phyloP scores from a whole-genome alignment of 2,888 invertebrate species.

The Idaea straminata region DNA sequence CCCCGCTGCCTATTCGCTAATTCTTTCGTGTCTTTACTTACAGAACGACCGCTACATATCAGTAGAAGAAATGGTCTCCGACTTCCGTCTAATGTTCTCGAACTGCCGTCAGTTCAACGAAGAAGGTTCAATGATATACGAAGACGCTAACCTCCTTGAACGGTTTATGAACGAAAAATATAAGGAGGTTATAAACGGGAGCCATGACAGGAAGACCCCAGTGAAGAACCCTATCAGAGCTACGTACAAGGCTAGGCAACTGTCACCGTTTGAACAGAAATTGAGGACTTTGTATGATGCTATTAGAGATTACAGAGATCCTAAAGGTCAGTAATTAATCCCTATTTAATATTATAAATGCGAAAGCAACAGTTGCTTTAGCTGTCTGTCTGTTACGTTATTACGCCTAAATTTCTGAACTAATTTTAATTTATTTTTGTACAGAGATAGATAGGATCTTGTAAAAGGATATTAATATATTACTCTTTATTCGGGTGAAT shows the following conservation, averaged over 20 bases:
- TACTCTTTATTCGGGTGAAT: not conserved
- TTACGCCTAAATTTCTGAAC: no score
- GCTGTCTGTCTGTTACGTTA: no score
- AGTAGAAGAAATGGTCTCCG: slow-evolving; percentile 91
- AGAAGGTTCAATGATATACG: slow-evolving; percentile 95
- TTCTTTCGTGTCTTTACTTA: slow-evolving; percentile 11
- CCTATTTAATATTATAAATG: not conserved
- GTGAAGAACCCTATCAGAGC: slow-evolving; percentile 78
- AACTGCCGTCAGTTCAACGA: slow-evolving; percentile 99
- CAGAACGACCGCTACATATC: slow-evolving; percentile 88
- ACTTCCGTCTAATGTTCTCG: slow-evolving; percentile 96
- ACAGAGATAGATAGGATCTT: no score
- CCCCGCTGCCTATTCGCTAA: not conserved
- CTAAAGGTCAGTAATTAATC: slow-evolving; percentile 57
- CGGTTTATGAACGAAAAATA: slow-evolving; percentile 90
- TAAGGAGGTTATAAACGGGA: slow-evolving; percentile 83
- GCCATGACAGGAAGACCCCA: slow-evolving; percentile 74
- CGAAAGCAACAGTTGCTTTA: no score
- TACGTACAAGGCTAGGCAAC: slow-evolving; percentile 63
- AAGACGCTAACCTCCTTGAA: slow-evolving; percentile 95
- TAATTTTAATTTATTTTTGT: no score
- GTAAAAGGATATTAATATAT: no score
- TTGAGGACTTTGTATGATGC: slow-evolving; percentile 93
- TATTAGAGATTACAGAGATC: slow-evolving; percentile 89
- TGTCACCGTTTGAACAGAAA: slow-evolving; percentile 85